Evolutionary conservation across 2,888 invertebrate species (phyloP).

Genomic region (Eristalis intricaria): DNA sequence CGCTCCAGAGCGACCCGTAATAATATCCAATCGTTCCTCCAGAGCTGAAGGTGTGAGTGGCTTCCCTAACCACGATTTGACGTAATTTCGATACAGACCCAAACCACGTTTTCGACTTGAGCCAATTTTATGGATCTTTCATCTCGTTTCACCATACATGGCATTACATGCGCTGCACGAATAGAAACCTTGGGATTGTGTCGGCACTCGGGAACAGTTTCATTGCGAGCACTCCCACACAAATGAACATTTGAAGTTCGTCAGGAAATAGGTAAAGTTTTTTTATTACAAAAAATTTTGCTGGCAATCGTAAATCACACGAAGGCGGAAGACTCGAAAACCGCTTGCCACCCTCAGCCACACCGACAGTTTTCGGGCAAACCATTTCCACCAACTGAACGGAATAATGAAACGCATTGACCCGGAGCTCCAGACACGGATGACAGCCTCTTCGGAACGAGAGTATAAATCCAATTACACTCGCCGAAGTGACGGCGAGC

Average conservation of each 20-base stretch:
- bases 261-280: conserved; percentile 5
- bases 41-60: too few relatives aligned
- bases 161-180: neutral
- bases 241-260: neutral
- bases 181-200: neutral
- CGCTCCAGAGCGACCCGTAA: too few relatives aligned
- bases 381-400: neutral
- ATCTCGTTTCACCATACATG: neutral
- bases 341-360: neutral
- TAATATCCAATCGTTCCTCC: too few relatives aligned
- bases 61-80: too few relatives aligned
- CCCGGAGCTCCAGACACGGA: neutral
- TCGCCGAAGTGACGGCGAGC: conserved; percentile 18
- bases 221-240: neutral
- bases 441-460: neutral
- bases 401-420: conserved; percentile 14
- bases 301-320: conserved; percentile 10
- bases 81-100: too few relatives aligned
- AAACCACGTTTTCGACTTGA: too few relatives aligned
- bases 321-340: neutral
- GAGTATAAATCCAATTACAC: conserved; percentile 22
- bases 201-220: neutral
- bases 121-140: too few relatives aligned
- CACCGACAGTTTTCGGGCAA: neutral
- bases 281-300: conserved; percentile 4